phyloP scores from a whole-genome alignment of 2,113 vertebrate genomes.

The Aix galericulata region DNA sequence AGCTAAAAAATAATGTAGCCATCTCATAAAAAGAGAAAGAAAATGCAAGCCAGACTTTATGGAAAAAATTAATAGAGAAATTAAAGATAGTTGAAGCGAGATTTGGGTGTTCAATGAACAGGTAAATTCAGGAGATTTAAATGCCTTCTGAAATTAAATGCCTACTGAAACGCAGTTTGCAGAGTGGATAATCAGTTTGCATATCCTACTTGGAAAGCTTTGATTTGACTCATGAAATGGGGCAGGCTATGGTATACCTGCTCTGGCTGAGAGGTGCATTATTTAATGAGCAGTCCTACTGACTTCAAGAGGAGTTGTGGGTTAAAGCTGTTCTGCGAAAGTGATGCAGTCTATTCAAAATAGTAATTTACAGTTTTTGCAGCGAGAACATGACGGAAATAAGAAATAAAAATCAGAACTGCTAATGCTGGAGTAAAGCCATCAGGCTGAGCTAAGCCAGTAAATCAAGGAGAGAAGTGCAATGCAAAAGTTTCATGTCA shows the following conservation, averaged over 20 bases:
- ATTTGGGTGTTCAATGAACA: background rate
- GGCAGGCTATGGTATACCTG: background rate
- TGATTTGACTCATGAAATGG: background rate
- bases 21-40: background rate
- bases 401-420: background rate
- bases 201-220: background rate
- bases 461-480: background rate
- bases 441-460: background rate
- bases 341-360: background rate
- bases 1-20: background rate
- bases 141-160: background rate
- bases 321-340: background rate
- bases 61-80: background rate
- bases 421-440: background rate
- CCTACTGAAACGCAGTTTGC: background rate
- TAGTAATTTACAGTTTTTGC: background rate
- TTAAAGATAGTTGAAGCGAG: background rate
- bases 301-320: background rate
- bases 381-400: background rate
- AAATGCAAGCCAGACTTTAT: background rate
- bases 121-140: background rate
- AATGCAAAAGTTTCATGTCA: background rate
- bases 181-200: background rate
- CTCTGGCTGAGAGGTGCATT: background rate
- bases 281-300: background rate